Evolutionary conservation across 2,797 vertebrate species (phyloP), one percentile per base, ranked within the genome.

Genomic region (Glyptemys insculpta): DNA sequence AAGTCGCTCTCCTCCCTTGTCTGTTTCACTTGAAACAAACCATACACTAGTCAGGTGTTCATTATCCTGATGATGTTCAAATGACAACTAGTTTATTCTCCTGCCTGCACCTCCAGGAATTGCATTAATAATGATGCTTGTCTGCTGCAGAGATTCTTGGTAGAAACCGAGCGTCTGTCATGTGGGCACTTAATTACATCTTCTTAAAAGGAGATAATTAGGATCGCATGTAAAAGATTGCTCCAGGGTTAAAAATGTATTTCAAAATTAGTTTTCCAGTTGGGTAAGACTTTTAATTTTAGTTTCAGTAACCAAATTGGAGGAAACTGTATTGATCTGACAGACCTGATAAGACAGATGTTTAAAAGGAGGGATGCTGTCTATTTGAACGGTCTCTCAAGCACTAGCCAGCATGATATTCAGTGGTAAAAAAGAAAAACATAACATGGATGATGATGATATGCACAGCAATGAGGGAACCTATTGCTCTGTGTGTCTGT

Each of bases 21-120:
- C 95, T 88, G 62, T 59, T 88, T 91, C 88, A 85, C 91, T 87
- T 80, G 93, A 95, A 97, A 94, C 93, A 94, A 93, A 83, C 95
- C 41, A 91, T 62, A 83, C 80, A 65, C 87, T 83, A 92, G 91
- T 96, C 96, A 94, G 81, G 95, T 85, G 83, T 93, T 96, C 96
- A 93, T 95, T 95, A 91, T 92, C 95, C 92, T 96, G 87, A 95
- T 93, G 95, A 94, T 91, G 91, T 86, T 89, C 96, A 95, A 96
- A 86, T 89, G 94, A 97, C 97, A 97, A 95, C 88, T 93, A 90
- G 96, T 97, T 97, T 97, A 96, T 96, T 97, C 95, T 96, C 86
- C 91, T 93, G 93, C 92, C 92, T 94, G 88, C 92, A 91, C 88
- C 83, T 93, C 93, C 57, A 93, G 79, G 83, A 95, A 96, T 86